Base-by-base conservation (phyloP, 2,888 invertebrate species). In the Branchellion lobata region DNA sequence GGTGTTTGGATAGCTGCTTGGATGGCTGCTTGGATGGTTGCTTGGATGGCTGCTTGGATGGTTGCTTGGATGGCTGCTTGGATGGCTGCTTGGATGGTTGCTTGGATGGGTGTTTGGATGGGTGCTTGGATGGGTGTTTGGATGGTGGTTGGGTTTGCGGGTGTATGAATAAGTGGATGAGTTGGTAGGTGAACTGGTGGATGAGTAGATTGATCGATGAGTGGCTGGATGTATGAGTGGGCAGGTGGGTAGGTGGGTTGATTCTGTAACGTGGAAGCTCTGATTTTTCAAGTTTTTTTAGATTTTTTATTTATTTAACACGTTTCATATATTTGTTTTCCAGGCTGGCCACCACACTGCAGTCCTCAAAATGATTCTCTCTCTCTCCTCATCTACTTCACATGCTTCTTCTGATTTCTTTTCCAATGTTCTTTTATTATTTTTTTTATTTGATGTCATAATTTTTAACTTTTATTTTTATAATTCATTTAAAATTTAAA, bases 321-420 rank as follows among this genome's bases (percentile, higher is more conserved):
- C 40, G 8, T 14, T 40, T 14, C 40, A 40, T 40, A 5, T 40
- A 40, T 61, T 31, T 34, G 1, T 47, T 1, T 31, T 65, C 1
- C 77, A 77, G 77, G 77, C 65, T 77, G n/a, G 77, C 77, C 29
- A 77, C 47, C 61, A 77, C 77, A 24, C 57, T 77, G 14, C 77
- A 77, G 34, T 33, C 27, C 14, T 77, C 77, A 24, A 77, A 77
- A 57, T 77, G 27, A 75, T n/a, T n/a, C 5, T 3, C 24, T 47
- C 47, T 24, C 61, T 57, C 3, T 18, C n/a, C 14, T 57, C 3
- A 24, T 57, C 5, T 57, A 14, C 21, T 57, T 57, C 61, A 5
- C 24, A 57, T 40, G 40, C 14, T 40, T 14, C 14, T 40, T 14
- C 21, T 57, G 61, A 14, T 24, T 57, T 14, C 21, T 24, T 57